Conservation (phyloP, 2,113 vertebrate genomes). For the Arizona elegans region DNA sequence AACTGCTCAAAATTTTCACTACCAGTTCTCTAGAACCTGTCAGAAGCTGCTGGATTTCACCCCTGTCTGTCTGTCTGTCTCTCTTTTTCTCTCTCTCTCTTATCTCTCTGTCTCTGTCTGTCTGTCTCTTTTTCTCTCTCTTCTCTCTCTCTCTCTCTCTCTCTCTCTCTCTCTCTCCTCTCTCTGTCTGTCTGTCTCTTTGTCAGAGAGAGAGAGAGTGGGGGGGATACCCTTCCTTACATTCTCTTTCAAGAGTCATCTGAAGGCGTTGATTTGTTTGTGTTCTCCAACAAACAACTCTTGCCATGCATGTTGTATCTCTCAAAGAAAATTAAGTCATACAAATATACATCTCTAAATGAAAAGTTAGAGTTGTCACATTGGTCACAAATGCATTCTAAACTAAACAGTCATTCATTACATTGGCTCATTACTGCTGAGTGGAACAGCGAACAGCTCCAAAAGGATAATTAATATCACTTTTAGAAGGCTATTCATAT, state of each 20-base stretch:
- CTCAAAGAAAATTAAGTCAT: neutral
- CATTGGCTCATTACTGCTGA: neutral
- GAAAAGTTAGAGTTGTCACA: slow-evolving; percentile 24
- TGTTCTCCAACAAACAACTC: neutral
- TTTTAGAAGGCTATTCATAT: slow-evolving; percentile 4
- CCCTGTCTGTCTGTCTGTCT: too few relatives aligned
- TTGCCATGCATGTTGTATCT: neutral
- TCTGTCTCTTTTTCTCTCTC: too few relatives aligned
- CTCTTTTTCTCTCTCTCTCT: too few relatives aligned
- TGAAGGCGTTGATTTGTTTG: neutral
- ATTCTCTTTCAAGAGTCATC: neutral
- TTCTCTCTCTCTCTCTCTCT: too few relatives aligned
- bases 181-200: too few relatives aligned
- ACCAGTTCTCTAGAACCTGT: too few relatives aligned
- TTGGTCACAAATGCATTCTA: slow-evolving; percentile 21
- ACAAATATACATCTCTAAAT: slow-evolving; percentile 14
- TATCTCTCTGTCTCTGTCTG: too few relatives aligned
- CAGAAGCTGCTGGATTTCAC: too few relatives aligned
- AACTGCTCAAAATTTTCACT: too few relatives aligned
- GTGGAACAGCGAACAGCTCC: neutral
- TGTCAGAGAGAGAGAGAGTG: too few relatives aligned
- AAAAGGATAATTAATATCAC: neutral
- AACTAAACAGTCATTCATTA: slow-evolving; percentile 27
- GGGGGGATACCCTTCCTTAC: neutral
- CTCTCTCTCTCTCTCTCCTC: too few relatives aligned